Evolutionary conservation across 2,888 invertebrate species (phyloP).

Genomic region (Thymelicus sylvestris): DNA sequence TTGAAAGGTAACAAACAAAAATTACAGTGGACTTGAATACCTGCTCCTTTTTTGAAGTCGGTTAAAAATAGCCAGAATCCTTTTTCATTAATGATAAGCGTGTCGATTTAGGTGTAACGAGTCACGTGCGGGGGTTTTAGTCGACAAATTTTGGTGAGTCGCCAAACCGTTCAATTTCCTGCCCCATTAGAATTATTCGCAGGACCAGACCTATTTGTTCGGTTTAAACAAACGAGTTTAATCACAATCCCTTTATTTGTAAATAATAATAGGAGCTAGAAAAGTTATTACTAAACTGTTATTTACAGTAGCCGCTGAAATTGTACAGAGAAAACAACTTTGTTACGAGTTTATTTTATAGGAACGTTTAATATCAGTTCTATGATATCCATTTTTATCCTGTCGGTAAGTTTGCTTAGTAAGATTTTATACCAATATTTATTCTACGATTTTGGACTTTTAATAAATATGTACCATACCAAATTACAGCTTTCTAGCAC

Average conservation of each 20-base stretch:
- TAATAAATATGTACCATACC: no score
- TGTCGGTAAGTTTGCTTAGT: no score
- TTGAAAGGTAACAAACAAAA: no score
- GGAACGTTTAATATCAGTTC: no score
- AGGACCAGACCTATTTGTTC: slow-evolving; percentile 1
- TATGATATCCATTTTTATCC: no score
- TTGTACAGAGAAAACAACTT: no score
- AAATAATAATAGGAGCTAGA: not conserved
- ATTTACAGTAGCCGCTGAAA: not conserved
- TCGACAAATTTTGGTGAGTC: slow-evolving; percentile 26
- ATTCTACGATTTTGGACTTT: no score
- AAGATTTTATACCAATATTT: no score
- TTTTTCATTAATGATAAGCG: not conserved
- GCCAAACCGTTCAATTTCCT: slow-evolving; percentile 35
- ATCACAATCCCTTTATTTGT: not conserved
- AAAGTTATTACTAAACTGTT: not conserved
- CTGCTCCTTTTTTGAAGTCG: no score
- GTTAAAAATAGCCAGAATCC: not conserved
- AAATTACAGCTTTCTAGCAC: no score
- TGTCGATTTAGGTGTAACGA: not conserved
- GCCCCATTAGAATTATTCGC: slow-evolving; percentile 13
- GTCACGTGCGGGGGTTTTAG: not conserved
- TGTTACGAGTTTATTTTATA: no score
- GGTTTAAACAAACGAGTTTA: not conserved
- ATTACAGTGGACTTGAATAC: no score